Evolutionary conservation across 2,888 invertebrate genomes (phyloP), one percentile per base, ranked within the genome.

Genomic region (Andricus quercusramuli): DNA sequence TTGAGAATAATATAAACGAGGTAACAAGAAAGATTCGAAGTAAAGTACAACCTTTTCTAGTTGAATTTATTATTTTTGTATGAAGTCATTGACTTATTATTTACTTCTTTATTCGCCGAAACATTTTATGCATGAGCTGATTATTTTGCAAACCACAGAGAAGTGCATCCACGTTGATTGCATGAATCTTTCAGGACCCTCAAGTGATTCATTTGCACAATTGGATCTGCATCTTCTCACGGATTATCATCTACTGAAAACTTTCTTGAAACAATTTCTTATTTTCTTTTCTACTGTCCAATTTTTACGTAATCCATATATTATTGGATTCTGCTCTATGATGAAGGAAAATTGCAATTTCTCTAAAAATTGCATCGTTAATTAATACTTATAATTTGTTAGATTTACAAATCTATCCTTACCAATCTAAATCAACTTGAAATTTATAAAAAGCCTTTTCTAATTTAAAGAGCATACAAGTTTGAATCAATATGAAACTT

Each of bases 111-210:
- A 56, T n/a, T 9, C 11, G 3, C 5, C 3, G n/a, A n/a, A 56
- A 56, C 20, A 11, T 22, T 11, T 59, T 22, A 59, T 59, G 56
- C 56, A 59, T 59, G 56, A 22, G 22, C 11, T 70, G 29, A 44
- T 68, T n/a, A 25, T 70, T 29, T 51, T 51, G 29, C 51, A 29
- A 70, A 68, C 25, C 29, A 29, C n/a, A 47, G 15, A 41, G 67
- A 67, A 67, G n/a, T 67, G 67, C 68, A 47, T 47, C 44, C 29
- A 25, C 44, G 44, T 68, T 68, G 44, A 68, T 68, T 68, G 68
- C 68, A 68, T 44, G 44, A 68, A 68, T 68, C 5, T 68, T 68
- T 68, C 44, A 68, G 37, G n/a, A 67, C 67, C 67, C 41, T 67
- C n/a, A 9, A 59, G 22, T 64, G 64, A 64, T 44, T 44, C 22